Conservation (phyloP, 2,888 invertebrate species). For the Oxytorus armatus region DNA sequence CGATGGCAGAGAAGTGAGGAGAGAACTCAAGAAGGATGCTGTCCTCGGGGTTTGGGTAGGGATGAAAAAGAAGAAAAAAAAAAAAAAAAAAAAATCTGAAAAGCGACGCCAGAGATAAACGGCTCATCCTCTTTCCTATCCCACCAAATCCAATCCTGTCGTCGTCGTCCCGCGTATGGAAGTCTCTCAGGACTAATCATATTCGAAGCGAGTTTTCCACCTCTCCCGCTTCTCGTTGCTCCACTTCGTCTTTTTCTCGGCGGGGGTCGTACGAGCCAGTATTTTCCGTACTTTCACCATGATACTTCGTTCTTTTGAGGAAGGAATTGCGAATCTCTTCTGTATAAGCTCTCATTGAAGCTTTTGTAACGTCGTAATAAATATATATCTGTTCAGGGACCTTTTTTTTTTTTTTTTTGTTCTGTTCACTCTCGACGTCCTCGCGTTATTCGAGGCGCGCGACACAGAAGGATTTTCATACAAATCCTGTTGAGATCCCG, state of each 20-base stretch:
- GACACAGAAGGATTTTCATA: constrained; percentile 47
- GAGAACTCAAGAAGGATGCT: constrained; percentile 63
- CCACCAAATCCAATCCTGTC: constrained; percentile 79
- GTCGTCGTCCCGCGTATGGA: constrained; percentile 70
- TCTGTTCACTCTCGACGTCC: constrained; percentile 1
- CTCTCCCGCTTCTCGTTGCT: constrained; percentile 46
- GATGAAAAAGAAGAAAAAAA: constrained; percentile 44
- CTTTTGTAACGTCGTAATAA: constrained; percentile 32
- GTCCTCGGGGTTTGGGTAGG: constrained; percentile 54
- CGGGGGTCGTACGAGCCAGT: constrained; percentile 1
- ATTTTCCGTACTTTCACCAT: constrained; percentile 17
- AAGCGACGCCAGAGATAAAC: constrained; percentile 83
- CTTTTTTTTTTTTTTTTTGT: constrained; percentile 13
- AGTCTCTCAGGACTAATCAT: constrained; percentile 80
- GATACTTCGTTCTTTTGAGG: constrained; percentile 54
- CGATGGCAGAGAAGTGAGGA: constrained; percentile 67
- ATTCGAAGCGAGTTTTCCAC: constrained; percentile 71
- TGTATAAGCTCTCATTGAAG: constrained; percentile 35
- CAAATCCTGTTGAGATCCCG: constrained; percentile 29
- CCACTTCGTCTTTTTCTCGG: constrained; percentile 41
- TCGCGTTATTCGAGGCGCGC: constrained; percentile 29
- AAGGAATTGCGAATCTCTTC: constrained; percentile 44
- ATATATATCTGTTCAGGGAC: constrained; percentile 25
- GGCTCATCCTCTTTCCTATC: constrained; percentile 81
- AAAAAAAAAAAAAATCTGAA: constrained; percentile 78